phyloP scores from a whole-genome alignment of 2,113 vertebrate genomes.

The Pycnonotus jocosus region DNA sequence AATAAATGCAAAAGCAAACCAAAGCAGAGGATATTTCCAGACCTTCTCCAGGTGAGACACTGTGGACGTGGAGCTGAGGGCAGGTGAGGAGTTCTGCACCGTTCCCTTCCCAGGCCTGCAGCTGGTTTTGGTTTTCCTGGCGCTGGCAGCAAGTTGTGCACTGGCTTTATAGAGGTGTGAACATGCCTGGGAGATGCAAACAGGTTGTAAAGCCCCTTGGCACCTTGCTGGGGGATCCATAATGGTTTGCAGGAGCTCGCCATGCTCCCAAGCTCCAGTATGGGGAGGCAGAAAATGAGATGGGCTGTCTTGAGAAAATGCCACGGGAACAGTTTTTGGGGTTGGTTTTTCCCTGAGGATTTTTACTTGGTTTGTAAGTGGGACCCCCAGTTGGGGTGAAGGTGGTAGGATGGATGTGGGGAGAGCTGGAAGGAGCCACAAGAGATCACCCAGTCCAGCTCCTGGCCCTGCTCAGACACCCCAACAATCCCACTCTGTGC shows the following conservation, averaged over 20 bases:
- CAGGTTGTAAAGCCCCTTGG: slow-evolving; percentile 58
- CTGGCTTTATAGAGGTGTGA: slow-evolving; percentile 56
- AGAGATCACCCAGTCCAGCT: neutral
- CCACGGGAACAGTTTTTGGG: neutral
- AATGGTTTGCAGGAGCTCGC: slow-evolving; percentile 35
- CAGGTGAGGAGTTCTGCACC: neutral
- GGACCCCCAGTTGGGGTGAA: neutral
- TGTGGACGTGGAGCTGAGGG: neutral
- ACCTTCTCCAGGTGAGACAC: neutral
- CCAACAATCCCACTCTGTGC: neutral
- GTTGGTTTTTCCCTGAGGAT: neutral
- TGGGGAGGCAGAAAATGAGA: neutral
- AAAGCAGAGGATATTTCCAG: neutral
- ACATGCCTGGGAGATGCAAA: slow-evolving; percentile 56
- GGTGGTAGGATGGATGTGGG: neutral
- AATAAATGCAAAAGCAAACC: neutral
- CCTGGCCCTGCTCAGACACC: no score
- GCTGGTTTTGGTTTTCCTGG: slow-evolving; percentile 47
- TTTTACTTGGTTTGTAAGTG: neutral
- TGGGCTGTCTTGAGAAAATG: neutral
- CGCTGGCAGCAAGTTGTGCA: neutral
- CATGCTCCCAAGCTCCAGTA: neutral
- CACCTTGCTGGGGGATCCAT: slow-evolving; percentile 32
- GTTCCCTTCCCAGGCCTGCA: neutral
- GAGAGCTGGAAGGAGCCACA: neutral